Evolutionary conservation across 2,888 invertebrate genomes (phyloP), one percentile per base, ranked within the genome.

Genomic region (Podotricha telesiphe): DNA sequence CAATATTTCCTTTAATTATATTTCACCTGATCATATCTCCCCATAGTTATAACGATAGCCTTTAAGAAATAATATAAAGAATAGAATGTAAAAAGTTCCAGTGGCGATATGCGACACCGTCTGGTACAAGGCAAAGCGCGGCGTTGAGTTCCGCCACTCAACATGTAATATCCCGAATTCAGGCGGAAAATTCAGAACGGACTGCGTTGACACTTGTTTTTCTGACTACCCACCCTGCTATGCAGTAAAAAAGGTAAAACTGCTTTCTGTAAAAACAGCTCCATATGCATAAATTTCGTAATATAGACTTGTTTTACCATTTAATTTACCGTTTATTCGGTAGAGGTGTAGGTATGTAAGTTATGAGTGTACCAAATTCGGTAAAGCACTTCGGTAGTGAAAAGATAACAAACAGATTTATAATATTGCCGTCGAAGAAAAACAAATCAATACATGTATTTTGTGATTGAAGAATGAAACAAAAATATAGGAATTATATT

Each of bases 361-460:
- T 47, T 47, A 47, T 47, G 47, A 47, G 47, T 47, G 17, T 47
- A 8, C 47, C 47, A 47, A 47, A 47, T 17, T 47, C 47, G 47
- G 47, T 47, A 8, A 47, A 47, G 17, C 47, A 7, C 47, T 47
- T 47, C 8, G 47, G 47, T 17, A 17, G 47, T 47, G 47, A 47
- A 47, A 47, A 47, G 47, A 47, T 47, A 47, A 47, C 47, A 47
- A 47, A 47, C 47, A 47, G 47, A 47, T 47, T 47, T 47, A 47
- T 47, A 17, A 47, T 10, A 47, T 47, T 47, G 17, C 17, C n/a
- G 7, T 47, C 17, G 47, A 47, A 8, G 47, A 47, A 47, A 47
- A 17, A 47, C 17, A 7, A 17, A 47, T 17, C 47, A 47, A 47
- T 47, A 47, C 17, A 8, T 47, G 6, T 47, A 8, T 47, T 17